A percentile compares a stretch with the other conserved stretches of the same genome.
These are phyloP conservation scores for Lutraria lutraria DNA, from an alignment of 2,888 invertebrate genomes.

Conservation along the genomic window DNA sequence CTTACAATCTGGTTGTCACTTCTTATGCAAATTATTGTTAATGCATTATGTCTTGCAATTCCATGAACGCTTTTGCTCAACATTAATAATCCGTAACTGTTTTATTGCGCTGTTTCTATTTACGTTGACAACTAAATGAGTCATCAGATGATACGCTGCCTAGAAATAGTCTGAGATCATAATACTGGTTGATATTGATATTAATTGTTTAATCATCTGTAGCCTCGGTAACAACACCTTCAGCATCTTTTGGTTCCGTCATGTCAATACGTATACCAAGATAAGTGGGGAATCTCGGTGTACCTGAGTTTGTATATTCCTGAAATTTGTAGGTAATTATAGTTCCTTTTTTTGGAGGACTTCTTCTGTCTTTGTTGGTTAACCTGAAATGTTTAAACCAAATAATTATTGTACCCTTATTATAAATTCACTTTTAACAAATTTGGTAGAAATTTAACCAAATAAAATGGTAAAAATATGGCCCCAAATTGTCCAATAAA, in stretches of 20 bases:
- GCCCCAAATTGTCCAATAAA: too few relatives aligned
- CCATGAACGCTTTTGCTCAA: too few relatives aligned
- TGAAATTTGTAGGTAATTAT: conserved; percentile 86
- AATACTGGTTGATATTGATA: neutral
- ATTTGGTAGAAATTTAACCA: too few relatives aligned
- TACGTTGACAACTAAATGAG: neutral
- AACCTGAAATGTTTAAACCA: conserved; percentile 69
- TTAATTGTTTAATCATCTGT: conserved; percentile 57
- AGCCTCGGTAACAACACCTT: conserved; percentile 73
- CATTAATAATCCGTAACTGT: too few relatives aligned
- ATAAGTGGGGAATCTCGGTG: conserved; percentile 84
- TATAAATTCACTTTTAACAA: too few relatives aligned
- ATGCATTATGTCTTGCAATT: too few relatives aligned
- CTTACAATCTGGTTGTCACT: too few relatives aligned
- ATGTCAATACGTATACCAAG: conserved; percentile 83
- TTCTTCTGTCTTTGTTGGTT: conserved; percentile 80
- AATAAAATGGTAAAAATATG: too few relatives aligned
- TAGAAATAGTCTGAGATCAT: neutral
- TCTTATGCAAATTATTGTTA: too few relatives aligned
- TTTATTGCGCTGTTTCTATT: neutral
- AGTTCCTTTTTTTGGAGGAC: conserved; percentile 84
- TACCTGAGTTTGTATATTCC: conserved; percentile 83
- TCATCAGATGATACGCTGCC: neutral
- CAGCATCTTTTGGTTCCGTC: conserved; percentile 83
- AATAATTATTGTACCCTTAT: neutral